Conservation (phyloP, 1,140 invertebrate genomes). For the Brachionus calyciflorus region DNA sequence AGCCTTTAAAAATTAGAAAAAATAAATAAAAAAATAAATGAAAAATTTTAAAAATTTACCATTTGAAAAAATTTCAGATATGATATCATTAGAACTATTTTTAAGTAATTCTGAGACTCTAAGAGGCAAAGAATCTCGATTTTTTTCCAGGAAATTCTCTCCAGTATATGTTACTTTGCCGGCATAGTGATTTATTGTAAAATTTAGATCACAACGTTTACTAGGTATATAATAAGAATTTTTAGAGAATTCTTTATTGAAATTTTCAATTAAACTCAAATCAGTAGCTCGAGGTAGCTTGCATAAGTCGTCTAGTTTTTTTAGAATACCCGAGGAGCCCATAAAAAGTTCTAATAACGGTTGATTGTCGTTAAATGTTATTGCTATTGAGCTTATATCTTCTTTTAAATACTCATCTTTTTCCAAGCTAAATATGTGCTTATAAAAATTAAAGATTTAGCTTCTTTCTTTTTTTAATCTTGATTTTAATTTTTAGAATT, state of each 20-base stretch:
- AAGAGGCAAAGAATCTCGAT: constrained; percentile 71
- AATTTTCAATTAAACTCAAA: constrained; percentile 64
- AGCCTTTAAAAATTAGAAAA: neutral
- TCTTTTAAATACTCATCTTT: constrained; percentile 73
- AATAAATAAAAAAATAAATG: neutral
- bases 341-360: constrained; percentile 71
- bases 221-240: constrained; percentile 22
- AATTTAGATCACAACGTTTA: constrained; percentile 64
- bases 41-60: neutral
- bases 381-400: constrained; percentile 71
- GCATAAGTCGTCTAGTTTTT: constrained; percentile 72
- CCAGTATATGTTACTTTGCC: constrained; percentile 66
- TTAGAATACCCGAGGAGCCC: constrained; percentile 57
- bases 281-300: constrained; percentile 73
- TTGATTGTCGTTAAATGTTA: constrained; percentile 75
- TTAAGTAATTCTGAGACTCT: constrained; percentile 18
- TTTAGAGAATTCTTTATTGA: constrained; percentile 52
- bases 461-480: constrained; percentile 50
- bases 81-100: constrained; percentile 31
- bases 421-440: constrained; percentile 72
- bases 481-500: too few relatives aligned
- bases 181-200: constrained; percentile 72
- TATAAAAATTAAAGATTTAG: constrained; percentile 60
- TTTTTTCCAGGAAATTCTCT: constrained; percentile 73
- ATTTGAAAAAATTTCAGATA: constrained; percentile 18